These are phyloP conservation scores for Spinus olivaceus DNA, from an alignment of 2,797 vertebrate species.

Conservation along the genomic window DNA sequence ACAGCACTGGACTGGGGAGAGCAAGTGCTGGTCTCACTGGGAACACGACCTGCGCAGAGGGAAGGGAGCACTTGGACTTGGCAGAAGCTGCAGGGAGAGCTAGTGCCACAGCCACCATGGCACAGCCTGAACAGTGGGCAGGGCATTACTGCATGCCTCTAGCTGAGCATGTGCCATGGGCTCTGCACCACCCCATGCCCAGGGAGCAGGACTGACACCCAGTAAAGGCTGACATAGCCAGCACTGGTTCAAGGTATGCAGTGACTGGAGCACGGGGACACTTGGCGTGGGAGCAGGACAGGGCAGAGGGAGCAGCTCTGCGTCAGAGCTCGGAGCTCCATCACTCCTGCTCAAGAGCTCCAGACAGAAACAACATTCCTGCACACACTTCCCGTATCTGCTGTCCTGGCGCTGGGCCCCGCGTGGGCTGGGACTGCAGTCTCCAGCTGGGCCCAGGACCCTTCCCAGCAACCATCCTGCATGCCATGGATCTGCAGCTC, in stretches of 20 bases:
- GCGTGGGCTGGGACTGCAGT: neutral
- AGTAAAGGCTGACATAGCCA: fast-evolving
- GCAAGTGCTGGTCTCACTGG: fast-evolving
- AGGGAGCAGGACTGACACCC: neutral
- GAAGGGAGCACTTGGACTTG: neutral
- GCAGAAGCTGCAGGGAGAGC: neutral
- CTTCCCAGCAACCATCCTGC: neutral
- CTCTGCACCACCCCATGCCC: neutral
- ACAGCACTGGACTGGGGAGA: neutral
- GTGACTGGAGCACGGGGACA: fast-evolving
- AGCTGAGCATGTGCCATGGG: neutral
- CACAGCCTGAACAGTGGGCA: neutral
- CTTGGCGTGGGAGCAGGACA: neutral
- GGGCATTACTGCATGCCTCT: fast-evolving
- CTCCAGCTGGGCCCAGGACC: conserved; percentile 41
- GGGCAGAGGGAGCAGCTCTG: neutral
- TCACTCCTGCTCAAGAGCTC: neutral
- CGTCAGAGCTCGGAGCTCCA: neutral
- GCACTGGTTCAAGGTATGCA: fast-evolving
- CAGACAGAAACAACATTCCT: conserved; percentile 68
- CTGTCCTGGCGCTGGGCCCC: fast-evolving
- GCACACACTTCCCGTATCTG: neutral
- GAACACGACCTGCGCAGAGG: neutral
- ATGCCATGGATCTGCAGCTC: fast-evolving
- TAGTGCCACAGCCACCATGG: fast-evolving